phyloP scores from a whole-genome alignment of 2,888 invertebrate species.

The Sclerodermus sp. region DNA sequence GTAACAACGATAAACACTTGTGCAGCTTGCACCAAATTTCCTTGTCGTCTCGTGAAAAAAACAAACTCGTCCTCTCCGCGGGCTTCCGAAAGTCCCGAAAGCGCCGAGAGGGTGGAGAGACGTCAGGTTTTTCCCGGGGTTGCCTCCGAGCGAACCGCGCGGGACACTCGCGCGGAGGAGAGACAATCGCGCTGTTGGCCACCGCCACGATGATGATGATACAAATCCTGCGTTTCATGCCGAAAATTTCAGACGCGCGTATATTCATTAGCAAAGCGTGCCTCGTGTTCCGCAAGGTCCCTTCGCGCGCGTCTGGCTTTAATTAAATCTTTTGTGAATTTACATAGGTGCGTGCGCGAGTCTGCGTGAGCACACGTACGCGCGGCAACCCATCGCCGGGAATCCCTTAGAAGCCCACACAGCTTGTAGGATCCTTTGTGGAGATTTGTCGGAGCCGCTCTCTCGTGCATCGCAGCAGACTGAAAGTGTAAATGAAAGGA shows the following conservation, averaged over 20 bases:
- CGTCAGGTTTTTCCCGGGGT: too few relatives aligned
- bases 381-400: slow-evolving; percentile 27
- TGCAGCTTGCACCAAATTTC: slow-evolving; percentile 10
- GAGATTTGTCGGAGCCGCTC: slow-evolving; percentile 40
- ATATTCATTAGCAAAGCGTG: background rate
- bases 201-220: too few relatives aligned
- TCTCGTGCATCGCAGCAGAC: background rate
- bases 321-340: slow-evolving; percentile 56
- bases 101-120: too few relatives aligned
- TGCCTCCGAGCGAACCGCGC: too few relatives aligned
- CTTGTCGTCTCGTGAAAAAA: background rate
- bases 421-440: slow-evolving; percentile 38
- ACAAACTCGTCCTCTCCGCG: too few relatives aligned
- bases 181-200: too few relatives aligned
- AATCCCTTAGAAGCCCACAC: slow-evolving; percentile 40
- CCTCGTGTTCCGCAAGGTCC: background rate
- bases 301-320: slow-evolving; percentile 42
- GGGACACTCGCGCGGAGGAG: too few relatives aligned
- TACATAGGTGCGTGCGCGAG: slow-evolving; percentile 39
- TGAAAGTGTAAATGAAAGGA: slow-evolving; percentile 6
- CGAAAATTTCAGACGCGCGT: background rate
- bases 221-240: background rate
- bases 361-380: slow-evolving; percentile 42
- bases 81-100: too few relatives aligned
- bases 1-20: slow-evolving; percentile 36